These are phyloP conservation scores for Peribatodes rhomboidaria DNA, from an alignment of 2,888 invertebrate genomes.

Conservation along the genomic window DNA sequence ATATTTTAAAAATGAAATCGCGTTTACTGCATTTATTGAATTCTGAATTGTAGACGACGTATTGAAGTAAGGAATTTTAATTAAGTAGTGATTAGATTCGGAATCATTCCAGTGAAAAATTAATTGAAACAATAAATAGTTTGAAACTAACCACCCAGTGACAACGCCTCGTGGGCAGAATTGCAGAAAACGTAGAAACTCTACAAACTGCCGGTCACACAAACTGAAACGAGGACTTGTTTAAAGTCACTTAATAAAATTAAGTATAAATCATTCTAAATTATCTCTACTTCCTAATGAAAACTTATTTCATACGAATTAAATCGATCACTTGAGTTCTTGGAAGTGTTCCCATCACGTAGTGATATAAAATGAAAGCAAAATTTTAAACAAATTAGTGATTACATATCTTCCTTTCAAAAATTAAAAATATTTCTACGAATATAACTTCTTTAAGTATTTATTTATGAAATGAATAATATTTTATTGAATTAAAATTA, in stretches of 20 bases:
- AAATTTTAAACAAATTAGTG: slow-evolving; percentile 61
- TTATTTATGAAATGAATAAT: slow-evolving; percentile 47
- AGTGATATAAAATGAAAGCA: slow-evolving; percentile 68
- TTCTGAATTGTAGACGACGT: slow-evolving; percentile 59
- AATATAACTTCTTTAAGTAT: slow-evolving; percentile 28
- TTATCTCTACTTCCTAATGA: slow-evolving; percentile 56
- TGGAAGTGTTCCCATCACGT: slow-evolving; percentile 62
- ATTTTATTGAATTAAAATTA: slow-evolving; percentile 54
- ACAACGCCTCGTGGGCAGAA: slow-evolving; percentile 26
- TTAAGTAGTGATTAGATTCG: slow-evolving; percentile 56
- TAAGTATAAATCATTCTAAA: slow-evolving; percentile 75
- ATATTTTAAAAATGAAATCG: slow-evolving; percentile 6
- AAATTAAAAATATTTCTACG: slow-evolving; percentile 42
- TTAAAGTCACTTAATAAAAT: slow-evolving; percentile 74
- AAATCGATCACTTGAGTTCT: slow-evolving; percentile 54
- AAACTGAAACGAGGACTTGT: slow-evolving; percentile 37
- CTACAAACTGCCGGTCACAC: slow-evolving; percentile 34
- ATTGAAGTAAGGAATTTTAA: slow-evolving; percentile 53
- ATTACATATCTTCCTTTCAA: slow-evolving; percentile 77
- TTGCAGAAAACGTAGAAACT: slow-evolving; percentile 12
- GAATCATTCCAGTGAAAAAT: slow-evolving; percentile 53
- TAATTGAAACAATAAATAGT: slow-evolving; percentile 45
- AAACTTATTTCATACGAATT: slow-evolving; percentile 36
- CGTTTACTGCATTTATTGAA: slow-evolving; percentile 39
- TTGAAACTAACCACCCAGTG: slow-evolving; percentile 41